Evolutionary conservation across 2,888 invertebrate species (phyloP), one percentile per base, ranked within the genome.

Genomic region (Yponomeuta cagnagella): DNA sequence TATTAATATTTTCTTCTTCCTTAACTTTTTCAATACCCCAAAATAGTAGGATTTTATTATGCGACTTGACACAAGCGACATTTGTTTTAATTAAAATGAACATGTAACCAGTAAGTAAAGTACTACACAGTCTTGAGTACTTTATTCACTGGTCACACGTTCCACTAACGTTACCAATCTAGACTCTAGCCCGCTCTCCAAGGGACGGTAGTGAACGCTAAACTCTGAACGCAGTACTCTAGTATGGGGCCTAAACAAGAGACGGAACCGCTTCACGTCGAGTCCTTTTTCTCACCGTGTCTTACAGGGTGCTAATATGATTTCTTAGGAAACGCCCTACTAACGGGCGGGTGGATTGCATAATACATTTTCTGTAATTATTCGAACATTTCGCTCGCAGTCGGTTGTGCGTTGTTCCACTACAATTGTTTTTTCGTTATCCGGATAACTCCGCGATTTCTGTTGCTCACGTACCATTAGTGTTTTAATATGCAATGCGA

Each of bases 321-420:
- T 48, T 52, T 81, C 82, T 84, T 85, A 79, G 80, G 82, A 80
- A 85, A 81, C 80, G 78, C 76, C 77, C 76, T 78, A 75, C 76
- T 78, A 80, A 81, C 82, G 81, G 81, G 78, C 74, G 80, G 77
- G 80, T 78, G 82, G 84, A 83, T 81, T 85, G 86, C 85, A 87
- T 88, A 86, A 88, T 88, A 81, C 85, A 89, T 89, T 81, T 85
- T 83, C 82, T 75, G 83, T 85, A 86, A 88, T 88, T 88, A 88
- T 86, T 88, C 83, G 80, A 83, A 81, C 82, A 82, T 84, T 83
- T 83, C 74, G 75, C 77, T 77, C 76, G 76, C 73, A 10, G 30
- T 23, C 75, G 76, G 74, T 74, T 79, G 78, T 78, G 76, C 76
- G 77, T 77, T 77, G 74, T 75, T 43, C 74, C 75, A 76, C 75